Evolutionary conservation across 1,140 invertebrate genomes (phyloP).

Genomic region (Trichonephila inaurata): DNA sequence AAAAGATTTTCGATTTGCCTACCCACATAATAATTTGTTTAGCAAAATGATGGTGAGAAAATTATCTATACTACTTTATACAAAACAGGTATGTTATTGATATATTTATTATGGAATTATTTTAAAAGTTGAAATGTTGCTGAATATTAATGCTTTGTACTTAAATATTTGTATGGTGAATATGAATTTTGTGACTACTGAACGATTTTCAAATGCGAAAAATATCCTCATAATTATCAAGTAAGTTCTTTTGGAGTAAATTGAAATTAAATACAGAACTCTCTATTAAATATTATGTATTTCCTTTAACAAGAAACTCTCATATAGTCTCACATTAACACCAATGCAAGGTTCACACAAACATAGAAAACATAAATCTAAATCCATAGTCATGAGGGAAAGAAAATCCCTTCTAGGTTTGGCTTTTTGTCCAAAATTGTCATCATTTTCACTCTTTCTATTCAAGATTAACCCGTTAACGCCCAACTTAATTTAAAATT

Average conservation of each 20-base stretch:
- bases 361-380: no score
- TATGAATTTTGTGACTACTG: neutral
- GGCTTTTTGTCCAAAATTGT: no score
- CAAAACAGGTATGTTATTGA: neutral
- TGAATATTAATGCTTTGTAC: neutral
- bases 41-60: neutral
- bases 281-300: no score
- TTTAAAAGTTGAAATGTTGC: no score
- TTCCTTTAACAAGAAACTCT: no score
- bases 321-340: no score
- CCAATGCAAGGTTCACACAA: no score
- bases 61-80: neutral
- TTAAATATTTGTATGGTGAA: neutral
- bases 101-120: neutral
- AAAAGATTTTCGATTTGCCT: neutral
- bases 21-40: neutral
- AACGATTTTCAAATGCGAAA: neutral
- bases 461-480: no score
- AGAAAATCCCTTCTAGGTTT: no score
- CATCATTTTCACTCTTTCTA: no score
- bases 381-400: no score
- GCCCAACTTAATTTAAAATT: no score
- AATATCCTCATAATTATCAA: neutral
- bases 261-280: neutral
- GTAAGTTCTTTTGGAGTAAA: neutral